phyloP scores from a whole-genome alignment of 1,140 invertebrate species.

The Acromyrmex heyeri region DNA sequence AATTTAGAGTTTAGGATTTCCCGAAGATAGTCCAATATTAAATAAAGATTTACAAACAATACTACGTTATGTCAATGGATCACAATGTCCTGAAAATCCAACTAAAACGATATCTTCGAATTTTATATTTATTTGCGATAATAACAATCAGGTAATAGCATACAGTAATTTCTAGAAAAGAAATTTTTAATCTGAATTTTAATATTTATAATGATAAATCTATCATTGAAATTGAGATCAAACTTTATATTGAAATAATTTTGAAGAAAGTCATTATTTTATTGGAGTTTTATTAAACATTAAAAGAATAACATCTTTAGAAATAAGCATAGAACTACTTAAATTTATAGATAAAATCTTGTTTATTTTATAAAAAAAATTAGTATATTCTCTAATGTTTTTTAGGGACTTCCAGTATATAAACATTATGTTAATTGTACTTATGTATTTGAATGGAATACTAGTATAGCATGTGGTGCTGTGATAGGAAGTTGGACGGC shows the following conservation, averaged over 20 bases:
- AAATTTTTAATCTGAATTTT: not conserved
- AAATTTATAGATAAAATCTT: constrained; percentile 14
- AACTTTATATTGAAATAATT: not conserved
- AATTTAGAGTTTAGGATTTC: constrained; percentile 86
- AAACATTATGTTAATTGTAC: constrained; percentile 83
- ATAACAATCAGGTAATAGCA: constrained; percentile 82
- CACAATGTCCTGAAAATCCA: constrained; percentile 83
- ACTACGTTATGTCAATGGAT: constrained; percentile 84
- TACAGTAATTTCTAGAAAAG: not conserved
- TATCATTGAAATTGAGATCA: not conserved
- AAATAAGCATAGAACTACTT: constrained; percentile 29
- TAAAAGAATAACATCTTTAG: not conserved
- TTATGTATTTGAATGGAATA: constrained; percentile 86
- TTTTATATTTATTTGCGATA: constrained; percentile 85
- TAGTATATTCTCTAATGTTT: constrained; percentile 50
- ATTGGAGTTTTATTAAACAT: not conserved
- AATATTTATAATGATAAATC: not conserved
- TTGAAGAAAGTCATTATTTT: not conserved
- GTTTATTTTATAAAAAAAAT: constrained; percentile 18
- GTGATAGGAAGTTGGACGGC: constrained; percentile 69
- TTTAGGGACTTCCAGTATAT: constrained; percentile 83
- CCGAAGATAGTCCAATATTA: constrained; percentile 77
- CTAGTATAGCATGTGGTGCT: constrained; percentile 84
- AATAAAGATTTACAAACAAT: constrained; percentile 78
- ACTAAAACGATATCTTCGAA: constrained; percentile 81